Base-by-base conservation (phyloP, 23 tunicate genomes). In the Ascidia mentula region DNA sequence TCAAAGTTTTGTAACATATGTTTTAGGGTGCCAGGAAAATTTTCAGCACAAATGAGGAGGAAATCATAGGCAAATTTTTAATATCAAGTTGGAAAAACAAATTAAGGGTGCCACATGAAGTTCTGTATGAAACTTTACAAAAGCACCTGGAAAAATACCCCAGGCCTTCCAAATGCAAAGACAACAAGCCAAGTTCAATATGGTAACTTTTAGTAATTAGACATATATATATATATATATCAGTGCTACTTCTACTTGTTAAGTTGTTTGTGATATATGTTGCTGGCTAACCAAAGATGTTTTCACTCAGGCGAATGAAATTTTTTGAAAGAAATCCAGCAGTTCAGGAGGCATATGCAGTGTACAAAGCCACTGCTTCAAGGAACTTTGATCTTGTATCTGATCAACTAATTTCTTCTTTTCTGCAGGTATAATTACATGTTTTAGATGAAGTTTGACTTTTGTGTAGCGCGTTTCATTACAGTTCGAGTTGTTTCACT, bases 61-160 rank as follows among this genome's bases (percentile, higher is more conserved):
- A 37, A 31, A 77, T 86, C 6, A 86, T 86, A 53, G 82, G 84
- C 31, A 86, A 72, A 20, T 86, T 86, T 72, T 45, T 86, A 34
- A 59, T 86, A 6, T 61, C 80, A 6, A 69, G 90, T 70, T 86
- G 90, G 90, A 59, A 46, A 24, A 86, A 86, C 36, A 72, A 86
- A 17, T 40, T 79, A n/a, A 38, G 80, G 31, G 80, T 86, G 31
- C 90, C 90, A 42, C 83, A 86, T 15, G 73, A 65, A 17, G 31
- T 86, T 24, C 53, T 86, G 28, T 86, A 60, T 73, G 84, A 79
- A 78, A 72, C 83, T 36, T 79, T 86, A 61, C 79, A 86, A 60
- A 72, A 79, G n/a, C 90, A 86, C 79, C 40, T 79, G 40, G 90
- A 86, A 18, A 79, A 79, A 40, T 86, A 32, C 79, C 90, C 90